These are phyloP conservation scores for Turnix velox DNA, from an alignment of 2,113 vertebrate species.

Conservation along the genomic window DNA sequence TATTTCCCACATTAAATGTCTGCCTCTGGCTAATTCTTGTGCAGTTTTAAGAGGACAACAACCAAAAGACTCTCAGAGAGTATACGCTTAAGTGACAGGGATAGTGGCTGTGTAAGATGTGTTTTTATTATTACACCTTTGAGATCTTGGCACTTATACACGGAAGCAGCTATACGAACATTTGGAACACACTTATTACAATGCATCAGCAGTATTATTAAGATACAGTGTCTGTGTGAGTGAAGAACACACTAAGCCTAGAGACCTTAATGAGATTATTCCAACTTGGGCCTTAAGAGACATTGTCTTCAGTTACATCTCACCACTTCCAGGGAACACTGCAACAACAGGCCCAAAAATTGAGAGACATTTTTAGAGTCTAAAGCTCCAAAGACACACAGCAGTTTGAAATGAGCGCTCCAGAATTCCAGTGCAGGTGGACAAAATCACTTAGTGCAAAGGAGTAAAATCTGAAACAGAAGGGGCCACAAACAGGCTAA, in stretches of 20 bases:
- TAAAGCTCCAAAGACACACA: neutral
- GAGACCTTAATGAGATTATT: neutral
- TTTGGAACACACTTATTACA: neutral
- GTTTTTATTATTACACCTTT: neutral
- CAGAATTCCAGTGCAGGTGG: neutral
- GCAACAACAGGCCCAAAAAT: neutral
- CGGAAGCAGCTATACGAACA: neutral
- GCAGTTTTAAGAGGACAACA: neutral
- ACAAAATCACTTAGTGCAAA: neutral
- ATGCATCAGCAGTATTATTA: neutral
- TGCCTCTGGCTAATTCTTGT: neutral
- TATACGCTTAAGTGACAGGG: fast-evolving
- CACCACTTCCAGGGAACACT: neutral
- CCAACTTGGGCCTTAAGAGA: neutral
- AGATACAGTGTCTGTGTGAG: neutral
- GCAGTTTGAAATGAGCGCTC: neutral
- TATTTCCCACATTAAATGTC: neutral
- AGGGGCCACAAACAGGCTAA: neutral
- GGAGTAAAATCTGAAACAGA: neutral
- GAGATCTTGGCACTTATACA: neutral
- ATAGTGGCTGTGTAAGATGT: neutral
- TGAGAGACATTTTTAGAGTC: neutral
- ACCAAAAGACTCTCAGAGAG: neutral
- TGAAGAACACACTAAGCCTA: neutral
- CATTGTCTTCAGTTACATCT: neutral